These are phyloP conservation scores for Torymus auratus DNA, from an alignment of 2,888 invertebrate genomes.

Conservation along the genomic window DNA sequence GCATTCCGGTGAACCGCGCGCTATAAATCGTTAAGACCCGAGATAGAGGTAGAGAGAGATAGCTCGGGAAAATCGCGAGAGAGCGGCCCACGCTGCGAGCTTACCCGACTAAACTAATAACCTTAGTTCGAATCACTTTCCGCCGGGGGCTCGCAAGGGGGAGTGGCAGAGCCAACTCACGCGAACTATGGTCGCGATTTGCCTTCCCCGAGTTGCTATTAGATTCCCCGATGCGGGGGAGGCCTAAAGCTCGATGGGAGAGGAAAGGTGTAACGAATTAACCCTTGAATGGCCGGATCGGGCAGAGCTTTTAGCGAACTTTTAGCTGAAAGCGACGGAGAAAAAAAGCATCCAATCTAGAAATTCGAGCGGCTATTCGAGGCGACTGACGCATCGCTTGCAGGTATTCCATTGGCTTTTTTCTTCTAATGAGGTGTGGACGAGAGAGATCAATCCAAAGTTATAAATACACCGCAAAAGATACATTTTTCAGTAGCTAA, in stretches of 20 bases:
- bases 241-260: background rate
- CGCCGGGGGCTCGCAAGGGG: slow-evolving; percentile 34
- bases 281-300: too few relatives aligned
- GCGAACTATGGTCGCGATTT: slow-evolving; percentile 57
- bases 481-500: too few relatives aligned
- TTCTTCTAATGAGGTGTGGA: too few relatives aligned
- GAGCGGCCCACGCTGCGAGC: slow-evolving; percentile 43
- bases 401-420: too few relatives aligned
- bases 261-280: too few relatives aligned
- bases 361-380: too few relatives aligned
- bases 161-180: slow-evolving; percentile 30
- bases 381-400: too few relatives aligned
- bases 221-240: slow-evolving; percentile 29
- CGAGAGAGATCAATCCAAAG: too few relatives aligned
- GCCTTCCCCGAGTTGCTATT: slow-evolving; percentile 40
- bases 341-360: too few relatives aligned
- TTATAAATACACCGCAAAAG: too few relatives aligned
- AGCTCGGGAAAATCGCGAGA: background rate
- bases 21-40: slow-evolving; percentile 51
- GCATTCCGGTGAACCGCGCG: slow-evolving; percentile 50
- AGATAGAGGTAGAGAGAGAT: background rate
- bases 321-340: too few relatives aligned
- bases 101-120: slow-evolving; percentile 65
- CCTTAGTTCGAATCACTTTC: slow-evolving; percentile 64
- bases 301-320: too few relatives aligned